phyloP scores from a whole-genome alignment of 2,888 invertebrate species.

The Vesta saturnalis region DNA sequence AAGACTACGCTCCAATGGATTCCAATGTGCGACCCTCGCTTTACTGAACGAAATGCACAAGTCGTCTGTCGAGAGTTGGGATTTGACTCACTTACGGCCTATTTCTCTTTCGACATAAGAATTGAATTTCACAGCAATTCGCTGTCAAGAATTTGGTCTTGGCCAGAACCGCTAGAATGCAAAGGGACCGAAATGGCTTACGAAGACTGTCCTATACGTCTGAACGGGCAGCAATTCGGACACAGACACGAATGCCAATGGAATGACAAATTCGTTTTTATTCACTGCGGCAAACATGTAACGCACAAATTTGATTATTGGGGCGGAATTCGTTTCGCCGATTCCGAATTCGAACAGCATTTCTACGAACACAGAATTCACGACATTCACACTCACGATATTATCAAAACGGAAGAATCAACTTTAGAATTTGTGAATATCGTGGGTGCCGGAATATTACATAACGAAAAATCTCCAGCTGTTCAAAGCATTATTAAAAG shows the following conservation, averaged over 20 bases:
- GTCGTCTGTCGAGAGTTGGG: constrained; percentile 96
- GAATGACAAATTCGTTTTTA: constrained; percentile 92
- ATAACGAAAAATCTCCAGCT: constrained; percentile 94
- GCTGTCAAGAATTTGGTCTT: constrained; percentile 88
- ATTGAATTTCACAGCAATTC: constrained; percentile 92
- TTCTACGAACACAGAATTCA: constrained; percentile 84
- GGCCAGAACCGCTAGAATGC: constrained; percentile 93
- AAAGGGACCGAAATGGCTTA: constrained; percentile 79
- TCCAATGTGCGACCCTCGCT: constrained; percentile 93
- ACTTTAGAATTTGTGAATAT: constrained; percentile 82
- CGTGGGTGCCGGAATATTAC: constrained; percentile 92
- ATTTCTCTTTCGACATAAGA: constrained; percentile 85
- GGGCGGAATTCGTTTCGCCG: constrained; percentile 96
- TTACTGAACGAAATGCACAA: constrained; percentile 96
- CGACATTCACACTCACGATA: constrained; percentile 81
- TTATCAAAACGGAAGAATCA: constrained; percentile 77
- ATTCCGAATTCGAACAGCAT: constrained; percentile 89
- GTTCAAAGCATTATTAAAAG: constrained; percentile 90
- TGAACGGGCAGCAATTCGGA: constrained; percentile 90
- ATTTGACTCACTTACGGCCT: constrained; percentile 87
- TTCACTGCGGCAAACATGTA: constrained; percentile 79
- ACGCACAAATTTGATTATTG: constrained; percentile 75
- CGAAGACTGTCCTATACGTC: constrained; percentile 85
- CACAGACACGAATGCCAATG: constrained; percentile 87
- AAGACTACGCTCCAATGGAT: constrained; percentile 96